phyloP scores from a whole-genome alignment of 2,113 vertebrate genomes.

The Tichodroma muraria region DNA sequence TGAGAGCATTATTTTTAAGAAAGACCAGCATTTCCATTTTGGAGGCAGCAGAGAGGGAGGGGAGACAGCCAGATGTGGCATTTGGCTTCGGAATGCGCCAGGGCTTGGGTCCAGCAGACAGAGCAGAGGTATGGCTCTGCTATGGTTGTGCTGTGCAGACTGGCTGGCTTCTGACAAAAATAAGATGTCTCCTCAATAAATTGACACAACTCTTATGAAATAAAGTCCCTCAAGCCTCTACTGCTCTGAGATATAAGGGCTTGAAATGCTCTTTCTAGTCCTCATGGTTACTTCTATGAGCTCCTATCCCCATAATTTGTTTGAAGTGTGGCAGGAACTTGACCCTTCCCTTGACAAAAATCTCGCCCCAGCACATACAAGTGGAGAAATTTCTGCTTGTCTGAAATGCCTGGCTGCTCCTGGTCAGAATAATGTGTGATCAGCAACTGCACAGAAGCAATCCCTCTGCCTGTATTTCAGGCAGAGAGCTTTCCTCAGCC shows the following conservation, averaged over 20 bases:
- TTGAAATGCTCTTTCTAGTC: neutral
- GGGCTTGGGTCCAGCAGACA: neutral
- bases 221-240: neutral
- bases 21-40: neutral
- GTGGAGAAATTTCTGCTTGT: neutral
- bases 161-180: neutral
- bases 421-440: neutral
- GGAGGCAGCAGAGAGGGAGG: neutral
- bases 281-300: neutral
- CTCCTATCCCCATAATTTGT: neutral
- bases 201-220: neutral
- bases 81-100: neutral
- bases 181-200: neutral
- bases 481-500: neutral
- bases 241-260: neutral
- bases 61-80: neutral
- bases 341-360: neutral
- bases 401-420: neutral
- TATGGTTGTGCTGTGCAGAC: neutral
- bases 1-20: neutral
- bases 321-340: neutral
- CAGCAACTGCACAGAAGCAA: neutral
- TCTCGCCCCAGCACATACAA: fast-evolving
- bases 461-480: neutral
- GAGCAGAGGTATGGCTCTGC: neutral